Evolutionary conservation across 2,113 vertebrate genomes (phyloP).

Genomic region (Nasalis larvatus): DNA sequence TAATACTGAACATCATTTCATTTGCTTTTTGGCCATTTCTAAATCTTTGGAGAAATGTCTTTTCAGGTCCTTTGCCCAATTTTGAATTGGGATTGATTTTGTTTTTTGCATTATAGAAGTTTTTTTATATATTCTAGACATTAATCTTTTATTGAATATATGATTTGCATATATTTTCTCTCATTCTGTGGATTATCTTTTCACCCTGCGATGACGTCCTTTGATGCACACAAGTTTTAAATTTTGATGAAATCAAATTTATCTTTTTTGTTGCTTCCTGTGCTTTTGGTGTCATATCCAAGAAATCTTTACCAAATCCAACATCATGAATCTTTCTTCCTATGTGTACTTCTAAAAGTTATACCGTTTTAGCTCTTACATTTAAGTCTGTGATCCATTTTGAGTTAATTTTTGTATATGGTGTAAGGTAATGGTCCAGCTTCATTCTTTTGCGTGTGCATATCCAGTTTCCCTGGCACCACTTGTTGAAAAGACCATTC

Average conservation of each 20-base stretch:
- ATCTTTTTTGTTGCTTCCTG: not conserved
- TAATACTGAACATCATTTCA: not conserved
- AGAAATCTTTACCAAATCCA: not conserved
- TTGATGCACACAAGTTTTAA: not conserved
- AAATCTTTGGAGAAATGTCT: not conserved
- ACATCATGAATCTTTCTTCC: not conserved
- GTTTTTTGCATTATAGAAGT: not conserved
- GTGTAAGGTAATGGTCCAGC: not conserved
- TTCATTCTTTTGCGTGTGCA: not conserved
- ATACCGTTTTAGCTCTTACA: not conserved
- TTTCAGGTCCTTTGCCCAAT: not conserved
- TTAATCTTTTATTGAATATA: not conserved
- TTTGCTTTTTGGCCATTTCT: not conserved
- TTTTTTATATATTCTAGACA: not conserved
- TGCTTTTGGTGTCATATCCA: constrained; percentile 5
- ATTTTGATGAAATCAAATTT: not conserved
- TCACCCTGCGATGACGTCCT: not conserved
- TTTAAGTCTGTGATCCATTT: not conserved
- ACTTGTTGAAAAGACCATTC: not conserved
- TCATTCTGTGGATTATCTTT: not conserved
- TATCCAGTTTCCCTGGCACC: not conserved
- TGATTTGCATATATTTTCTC: constrained; percentile 13
- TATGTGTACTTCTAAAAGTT: not conserved
- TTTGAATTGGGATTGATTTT: not conserved
- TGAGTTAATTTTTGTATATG: not conserved